A percentile compares a stretch with the other conserved stretches of the same genome.
Conservation (phyloP, 2,113 vertebrate genomes). For the Pachyramphus minor region DNA sequence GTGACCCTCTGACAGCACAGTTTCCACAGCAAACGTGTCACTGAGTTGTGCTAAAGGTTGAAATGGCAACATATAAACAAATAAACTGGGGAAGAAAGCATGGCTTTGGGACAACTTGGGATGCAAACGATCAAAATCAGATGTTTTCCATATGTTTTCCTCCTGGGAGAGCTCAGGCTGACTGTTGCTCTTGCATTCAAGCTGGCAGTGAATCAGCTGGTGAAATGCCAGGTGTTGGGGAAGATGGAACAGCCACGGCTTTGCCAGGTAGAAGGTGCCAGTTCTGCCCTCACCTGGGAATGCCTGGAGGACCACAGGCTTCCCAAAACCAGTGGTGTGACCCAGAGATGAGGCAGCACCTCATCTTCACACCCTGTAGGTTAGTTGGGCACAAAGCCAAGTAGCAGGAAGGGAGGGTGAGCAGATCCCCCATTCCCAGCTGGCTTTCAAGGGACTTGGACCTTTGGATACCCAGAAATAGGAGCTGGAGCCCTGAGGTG, state of each 20-base stretch:
- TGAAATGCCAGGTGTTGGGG: background rate
- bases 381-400: background rate
- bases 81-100: background rate
- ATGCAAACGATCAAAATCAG: background rate
- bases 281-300: background rate
- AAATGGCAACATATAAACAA: background rate
- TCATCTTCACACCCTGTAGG: background rate
- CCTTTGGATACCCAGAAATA: background rate
- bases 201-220: background rate
- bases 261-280: background rate
- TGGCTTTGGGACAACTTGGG: background rate
- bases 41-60: background rate
- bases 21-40: background rate
- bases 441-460: background rate
- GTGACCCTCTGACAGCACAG: background rate
- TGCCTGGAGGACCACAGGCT: background rate
- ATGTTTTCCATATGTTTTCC: background rate
- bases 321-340: background rate
- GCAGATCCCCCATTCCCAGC: background rate
- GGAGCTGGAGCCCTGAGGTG: background rate
- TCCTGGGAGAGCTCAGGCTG: background rate
- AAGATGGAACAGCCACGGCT: fast-evolving
- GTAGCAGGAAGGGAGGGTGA: background rate
- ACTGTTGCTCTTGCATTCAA: background rate
- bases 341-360: background rate